phyloP scores from a whole-genome alignment of 2,113 vertebrate species.

The Prolemur simus region DNA sequence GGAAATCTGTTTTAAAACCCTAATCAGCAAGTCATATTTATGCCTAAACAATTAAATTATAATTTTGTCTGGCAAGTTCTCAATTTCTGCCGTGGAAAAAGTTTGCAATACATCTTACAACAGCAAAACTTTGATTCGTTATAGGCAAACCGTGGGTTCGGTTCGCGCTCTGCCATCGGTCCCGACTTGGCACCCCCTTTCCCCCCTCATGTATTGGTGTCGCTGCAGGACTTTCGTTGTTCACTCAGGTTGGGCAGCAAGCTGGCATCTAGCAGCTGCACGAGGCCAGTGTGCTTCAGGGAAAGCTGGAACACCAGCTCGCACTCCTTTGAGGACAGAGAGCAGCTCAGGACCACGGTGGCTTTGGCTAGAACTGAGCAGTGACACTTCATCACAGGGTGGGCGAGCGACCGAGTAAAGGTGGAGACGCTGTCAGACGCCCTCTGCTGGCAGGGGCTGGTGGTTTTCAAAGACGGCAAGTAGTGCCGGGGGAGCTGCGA shows the following conservation, averaged over 20 bases:
- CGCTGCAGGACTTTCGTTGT: background rate
- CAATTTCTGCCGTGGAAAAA: background rate
- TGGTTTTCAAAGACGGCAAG: background rate
- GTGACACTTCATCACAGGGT: rapidly evolving
- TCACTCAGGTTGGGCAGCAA: rapidly evolving
- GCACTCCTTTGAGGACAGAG: rapidly evolving
- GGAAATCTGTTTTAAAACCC: slow-evolving; percentile 37
- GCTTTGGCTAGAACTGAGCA: rapidly evolving
- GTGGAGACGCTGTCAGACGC: background rate
- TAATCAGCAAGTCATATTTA: background rate
- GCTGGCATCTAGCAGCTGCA: rapidly evolving
- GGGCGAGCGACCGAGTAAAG: rapidly evolving
- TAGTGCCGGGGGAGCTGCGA: background rate
- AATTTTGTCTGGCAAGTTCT: background rate
- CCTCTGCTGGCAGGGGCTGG: background rate
- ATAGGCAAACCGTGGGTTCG: rapidly evolving
- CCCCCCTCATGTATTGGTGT: too few relatives aligned
- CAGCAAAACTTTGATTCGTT: background rate
- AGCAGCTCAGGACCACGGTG: rapidly evolving
- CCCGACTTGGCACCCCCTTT: too few relatives aligned
- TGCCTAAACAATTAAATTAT: slow-evolving; percentile 34
- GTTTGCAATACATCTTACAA: background rate
- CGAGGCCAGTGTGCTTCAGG: too few relatives aligned
- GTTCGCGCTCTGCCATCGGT: background rate
- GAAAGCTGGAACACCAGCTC: rapidly evolving